Evolutionary conservation across 2,113 vertebrate species (phyloP).

Genomic region (Chloropsis cyanopogon): DNA sequence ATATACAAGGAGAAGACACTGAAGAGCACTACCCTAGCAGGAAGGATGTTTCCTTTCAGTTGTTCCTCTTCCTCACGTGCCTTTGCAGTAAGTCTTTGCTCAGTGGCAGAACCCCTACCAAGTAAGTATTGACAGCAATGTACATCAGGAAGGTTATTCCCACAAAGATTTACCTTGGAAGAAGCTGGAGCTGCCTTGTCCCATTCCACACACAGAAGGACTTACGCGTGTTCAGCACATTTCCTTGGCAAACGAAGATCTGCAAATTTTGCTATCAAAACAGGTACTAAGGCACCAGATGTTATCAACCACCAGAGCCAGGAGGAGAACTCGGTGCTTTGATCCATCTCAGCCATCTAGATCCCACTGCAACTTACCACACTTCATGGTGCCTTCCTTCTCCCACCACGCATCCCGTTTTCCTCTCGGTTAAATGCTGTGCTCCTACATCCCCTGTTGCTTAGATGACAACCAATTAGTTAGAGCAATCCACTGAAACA

Average conservation of each 20-base stretch:
- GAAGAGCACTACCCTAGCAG: background rate
- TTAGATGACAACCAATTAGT: background rate
- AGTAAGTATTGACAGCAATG: background rate
- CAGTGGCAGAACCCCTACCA: background rate
- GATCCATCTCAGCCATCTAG: background rate
- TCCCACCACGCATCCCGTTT: background rate
- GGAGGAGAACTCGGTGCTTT: background rate
- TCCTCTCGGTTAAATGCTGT: background rate
- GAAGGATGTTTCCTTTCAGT: background rate
- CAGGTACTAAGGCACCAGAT: background rate
- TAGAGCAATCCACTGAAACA: background rate
- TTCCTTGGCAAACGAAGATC: background rate
- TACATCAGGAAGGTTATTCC: background rate
- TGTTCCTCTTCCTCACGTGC: background rate
- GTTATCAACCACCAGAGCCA: background rate
- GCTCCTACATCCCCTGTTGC: background rate
- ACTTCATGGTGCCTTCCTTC: background rate
- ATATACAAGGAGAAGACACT: background rate
- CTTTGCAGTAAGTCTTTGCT: background rate
- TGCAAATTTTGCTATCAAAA: background rate
- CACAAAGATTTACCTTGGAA: background rate
- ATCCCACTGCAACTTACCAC: background rate
- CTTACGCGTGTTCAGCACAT: background rate
- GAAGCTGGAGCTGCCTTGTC: background rate
- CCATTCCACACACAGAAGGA: background rate